phyloP scores from a whole-genome alignment of 2,797 vertebrate genomes.

The Cygnus olor region DNA sequence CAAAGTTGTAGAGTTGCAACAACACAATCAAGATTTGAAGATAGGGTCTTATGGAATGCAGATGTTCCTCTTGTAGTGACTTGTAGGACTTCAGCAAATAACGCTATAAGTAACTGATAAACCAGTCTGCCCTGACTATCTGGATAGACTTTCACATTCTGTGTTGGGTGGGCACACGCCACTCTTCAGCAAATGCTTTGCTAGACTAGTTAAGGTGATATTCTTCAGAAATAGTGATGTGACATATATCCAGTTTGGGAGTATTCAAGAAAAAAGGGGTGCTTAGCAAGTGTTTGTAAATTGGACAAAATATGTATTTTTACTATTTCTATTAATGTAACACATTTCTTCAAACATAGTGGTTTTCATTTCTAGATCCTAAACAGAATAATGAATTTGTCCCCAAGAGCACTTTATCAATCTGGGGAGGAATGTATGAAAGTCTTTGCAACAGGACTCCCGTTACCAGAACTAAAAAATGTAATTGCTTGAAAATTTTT shows the following conservation, averaged over 20 bases:
- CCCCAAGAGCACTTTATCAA: background rate
- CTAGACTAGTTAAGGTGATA: background rate
- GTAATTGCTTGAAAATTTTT: constrained; percentile 39
- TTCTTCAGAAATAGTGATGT: background rate
- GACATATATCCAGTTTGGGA: background rate
- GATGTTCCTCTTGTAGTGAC: background rate
- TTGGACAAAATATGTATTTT: constrained; percentile 37
- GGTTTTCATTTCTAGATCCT: background rate
- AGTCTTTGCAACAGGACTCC: background rate
- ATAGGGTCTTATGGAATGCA: background rate
- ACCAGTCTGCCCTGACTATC: background rate
- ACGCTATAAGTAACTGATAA: background rate
- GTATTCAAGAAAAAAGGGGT: constrained; percentile 3
- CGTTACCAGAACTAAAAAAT: background rate
- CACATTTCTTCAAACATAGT: background rate
- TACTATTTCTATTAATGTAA: background rate
- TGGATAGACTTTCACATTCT: background rate
- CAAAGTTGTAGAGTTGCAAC: background rate
- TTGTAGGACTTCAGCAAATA: background rate
- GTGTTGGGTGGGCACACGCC: rapidly evolving
- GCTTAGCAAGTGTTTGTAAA: constrained; percentile 33
- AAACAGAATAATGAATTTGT: constrained; percentile 41
- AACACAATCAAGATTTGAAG: background rate
- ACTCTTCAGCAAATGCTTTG: background rate
- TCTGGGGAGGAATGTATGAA: background rate